A percentile compares a stretch with the other conserved stretches of the same genome.
These are phyloP conservation scores for Gibbula magus DNA, from an alignment of 2,888 invertebrate species.

Conservation along the genomic window DNA sequence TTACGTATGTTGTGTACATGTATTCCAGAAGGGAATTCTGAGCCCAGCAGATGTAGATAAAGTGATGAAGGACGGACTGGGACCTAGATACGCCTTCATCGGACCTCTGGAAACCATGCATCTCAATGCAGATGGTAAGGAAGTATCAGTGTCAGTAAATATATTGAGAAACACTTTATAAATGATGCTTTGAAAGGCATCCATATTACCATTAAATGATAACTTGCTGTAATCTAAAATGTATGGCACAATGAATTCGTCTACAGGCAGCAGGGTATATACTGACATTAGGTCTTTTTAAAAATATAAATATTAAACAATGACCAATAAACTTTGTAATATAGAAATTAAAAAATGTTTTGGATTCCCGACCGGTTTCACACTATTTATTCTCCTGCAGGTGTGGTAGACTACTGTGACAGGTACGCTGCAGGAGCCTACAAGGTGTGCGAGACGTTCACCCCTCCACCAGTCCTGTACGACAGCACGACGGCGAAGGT, in stretches of 20 bases:
- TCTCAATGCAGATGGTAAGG: constrained; percentile 84
- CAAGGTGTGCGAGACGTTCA: constrained; percentile 60
- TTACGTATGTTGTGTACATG: too few species aligned
- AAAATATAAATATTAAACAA: too few species aligned
- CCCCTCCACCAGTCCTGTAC: constrained; percentile 58
- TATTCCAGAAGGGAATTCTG: constrained; percentile 80
- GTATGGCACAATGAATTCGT: too few species aligned
- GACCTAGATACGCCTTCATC: constrained; percentile 95
- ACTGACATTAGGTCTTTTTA: too few species aligned
- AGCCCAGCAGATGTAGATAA: constrained; percentile 92
- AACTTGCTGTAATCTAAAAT: too few species aligned
- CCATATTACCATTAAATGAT: too few species aligned
- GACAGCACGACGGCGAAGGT: constrained; percentile 59
- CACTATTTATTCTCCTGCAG: constrained; percentile 37
- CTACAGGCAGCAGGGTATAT: too few species aligned
- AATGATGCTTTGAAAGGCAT: too few species aligned
- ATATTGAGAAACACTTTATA: too few species aligned
- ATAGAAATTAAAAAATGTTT: too few species aligned
- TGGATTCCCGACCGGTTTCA: too few species aligned
- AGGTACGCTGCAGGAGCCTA: constrained; percentile 63
- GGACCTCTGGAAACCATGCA: constrained; percentile 96
- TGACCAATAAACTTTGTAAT: not conserved
- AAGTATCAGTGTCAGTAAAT: too few species aligned
- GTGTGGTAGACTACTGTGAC: constrained; percentile 67
- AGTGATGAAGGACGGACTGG: constrained; percentile 93